Evolutionary conservation across 2,797 vertebrate genomes (phyloP), one percentile per base, ranked within the genome.

Genomic region (Coilia nasus): DNA sequence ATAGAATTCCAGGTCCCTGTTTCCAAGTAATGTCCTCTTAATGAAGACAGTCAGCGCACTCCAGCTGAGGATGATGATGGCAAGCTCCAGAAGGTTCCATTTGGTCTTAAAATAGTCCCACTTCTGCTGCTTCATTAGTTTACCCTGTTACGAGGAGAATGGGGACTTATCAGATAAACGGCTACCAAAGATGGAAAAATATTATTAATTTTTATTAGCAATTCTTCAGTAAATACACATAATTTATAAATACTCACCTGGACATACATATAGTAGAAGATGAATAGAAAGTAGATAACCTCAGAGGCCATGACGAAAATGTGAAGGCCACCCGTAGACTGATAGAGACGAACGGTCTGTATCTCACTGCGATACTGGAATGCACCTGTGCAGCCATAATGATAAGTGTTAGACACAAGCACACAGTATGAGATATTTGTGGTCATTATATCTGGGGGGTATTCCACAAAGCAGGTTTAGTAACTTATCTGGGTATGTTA

Each of bases 31-130:
- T 0, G 96, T 96, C 87, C 97, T 95, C 91, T 97, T 98, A 88
- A 97, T 96, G 90, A 98, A 99, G 88, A 98, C 93, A 0, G 93
- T 96, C 83, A 98, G 88, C 0, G 97, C 96, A 0, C 96, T 97
- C 97, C 97, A 98, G 91, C 98, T 99, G 44, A 97, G 94, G 85
- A 97, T 28, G 87, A 99, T 98, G 83, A 99, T 98, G 3, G 94
- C 93, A 83, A 97, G 14, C 89, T 98, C 98, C 1, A 99, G 92
- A 86, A 99, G 92, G 89, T 98, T 98, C 97, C 96, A 97, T 90
- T 98, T 99, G 90, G 94, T 97, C 28, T 92, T 92, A 92, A 98
- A 97, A 89, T 98, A 99, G 84, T 90, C 84, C 97, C 95, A 97
- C 89, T 93, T 97, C 89, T 97, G 94, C 87, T 92, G 92, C 91